These are phyloP conservation scores for Muscicapa adusta DNA, from an alignment of 2,113 vertebrate genomes.

Conservation along the genomic window DNA sequence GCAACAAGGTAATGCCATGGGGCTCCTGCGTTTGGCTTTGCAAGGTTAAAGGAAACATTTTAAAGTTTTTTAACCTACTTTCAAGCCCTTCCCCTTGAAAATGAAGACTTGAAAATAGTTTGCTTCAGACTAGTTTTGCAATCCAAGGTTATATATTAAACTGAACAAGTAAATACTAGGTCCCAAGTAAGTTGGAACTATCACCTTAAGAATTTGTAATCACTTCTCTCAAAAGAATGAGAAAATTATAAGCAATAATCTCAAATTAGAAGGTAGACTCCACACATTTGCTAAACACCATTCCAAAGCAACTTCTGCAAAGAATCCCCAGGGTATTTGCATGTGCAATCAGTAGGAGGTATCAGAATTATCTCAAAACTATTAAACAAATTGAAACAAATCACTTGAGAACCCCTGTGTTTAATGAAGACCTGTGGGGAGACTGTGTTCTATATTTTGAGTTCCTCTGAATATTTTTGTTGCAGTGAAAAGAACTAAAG, in stretches of 20 bases:
- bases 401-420: neutral
- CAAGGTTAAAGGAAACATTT: neutral
- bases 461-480: neutral
- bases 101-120: neutral
- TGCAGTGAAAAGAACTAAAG: neutral
- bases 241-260: neutral
- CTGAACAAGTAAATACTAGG: neutral
- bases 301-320: neutral
- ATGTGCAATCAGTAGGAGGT: neutral
- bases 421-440: constrained; percentile 8
- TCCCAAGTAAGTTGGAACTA: neutral
- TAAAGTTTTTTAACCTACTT: neutral
- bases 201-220: neutral
- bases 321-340: neutral
- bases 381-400: constrained; percentile 6
- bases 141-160: neutral
- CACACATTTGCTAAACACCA: neutral
- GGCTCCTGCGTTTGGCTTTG: neutral
- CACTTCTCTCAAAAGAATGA: neutral
- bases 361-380: constrained; percentile 3
- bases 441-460: neutral
- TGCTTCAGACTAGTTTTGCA: neutral
- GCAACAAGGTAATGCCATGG: neutral
- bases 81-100: neutral
- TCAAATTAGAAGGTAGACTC: neutral